phyloP scores from a whole-genome alignment of 2,113 vertebrate species.

The Malurus elegans region DNA sequence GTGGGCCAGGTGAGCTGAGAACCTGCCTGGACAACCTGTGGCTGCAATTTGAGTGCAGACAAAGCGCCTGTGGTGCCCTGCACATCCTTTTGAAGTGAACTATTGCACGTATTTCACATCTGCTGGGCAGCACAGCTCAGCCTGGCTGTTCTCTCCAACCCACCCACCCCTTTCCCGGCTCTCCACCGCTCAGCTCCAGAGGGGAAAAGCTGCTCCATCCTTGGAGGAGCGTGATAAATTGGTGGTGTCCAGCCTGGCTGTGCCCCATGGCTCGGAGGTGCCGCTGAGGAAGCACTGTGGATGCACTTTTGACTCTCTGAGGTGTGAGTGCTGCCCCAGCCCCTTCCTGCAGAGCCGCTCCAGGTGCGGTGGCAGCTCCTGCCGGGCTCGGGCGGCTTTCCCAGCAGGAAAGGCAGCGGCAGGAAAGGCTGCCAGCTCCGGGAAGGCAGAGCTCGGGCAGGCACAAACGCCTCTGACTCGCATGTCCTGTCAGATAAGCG shows the following conservation, averaged over 20 bases:
- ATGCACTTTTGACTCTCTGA: not conserved
- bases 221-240: not conserved
- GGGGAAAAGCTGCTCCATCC: not conserved
- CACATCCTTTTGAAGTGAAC: accelerated
- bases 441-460: not conserved
- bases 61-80: not conserved
- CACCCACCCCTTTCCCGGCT: accelerated
- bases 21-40: not conserved
- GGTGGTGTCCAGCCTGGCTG: not conserved
- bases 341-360: not conserved
- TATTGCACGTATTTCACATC: not conserved
- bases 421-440: not conserved
- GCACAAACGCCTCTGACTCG: accelerated
- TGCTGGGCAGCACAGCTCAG: not conserved
- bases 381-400: not conserved
- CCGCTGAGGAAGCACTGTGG: not conserved
- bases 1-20: accelerated
- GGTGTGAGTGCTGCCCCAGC: not conserved
- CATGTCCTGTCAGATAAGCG: not conserved
- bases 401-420: not conserved
- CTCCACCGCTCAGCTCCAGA: not conserved
- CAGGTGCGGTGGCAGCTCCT: not conserved
- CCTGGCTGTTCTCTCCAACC: not conserved
- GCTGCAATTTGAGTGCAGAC: accelerated
- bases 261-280: not conserved